These are phyloP conservation scores for Omphaloscelis lunosa DNA, from an alignment of 2,888 invertebrate genomes.

Conservation along the genomic window DNA sequence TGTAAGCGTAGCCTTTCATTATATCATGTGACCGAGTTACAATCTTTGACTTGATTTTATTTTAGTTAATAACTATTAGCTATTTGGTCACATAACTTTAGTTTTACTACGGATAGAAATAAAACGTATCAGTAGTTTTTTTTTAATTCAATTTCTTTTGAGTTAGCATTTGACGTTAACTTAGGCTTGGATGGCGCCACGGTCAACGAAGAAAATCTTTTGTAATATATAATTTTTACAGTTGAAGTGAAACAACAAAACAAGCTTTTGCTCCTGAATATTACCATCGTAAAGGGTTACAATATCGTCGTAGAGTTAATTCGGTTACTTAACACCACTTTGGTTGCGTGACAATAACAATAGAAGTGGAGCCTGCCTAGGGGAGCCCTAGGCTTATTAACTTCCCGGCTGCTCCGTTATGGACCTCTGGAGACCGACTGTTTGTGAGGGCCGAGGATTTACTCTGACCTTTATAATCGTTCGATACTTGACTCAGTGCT, in stretches of 20 bases:
- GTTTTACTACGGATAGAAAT: neutral
- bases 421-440: constrained; percentile 57
- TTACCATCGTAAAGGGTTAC: constrained; percentile 30
- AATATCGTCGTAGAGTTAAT: neutral
- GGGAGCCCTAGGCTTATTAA: constrained; percentile 65
- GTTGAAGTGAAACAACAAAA: neutral
- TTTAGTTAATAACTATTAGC: neutral
- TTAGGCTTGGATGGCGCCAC: neutral
- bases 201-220: neutral
- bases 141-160: neutral
- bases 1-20: neutral
- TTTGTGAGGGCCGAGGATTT: constrained; percentile 49
- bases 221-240: neutral
- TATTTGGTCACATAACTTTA: neutral
- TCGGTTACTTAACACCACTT: constrained; percentile 45
- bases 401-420: constrained; percentile 55
- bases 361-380: constrained; percentile 34
- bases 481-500: constrained; percentile 20
- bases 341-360: constrained; percentile 57
- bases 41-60: constrained; percentile 14
- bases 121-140: neutral
- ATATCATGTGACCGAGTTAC: neutral
- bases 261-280: neutral
- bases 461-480: constrained; percentile 53
- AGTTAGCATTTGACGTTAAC: neutral